phyloP scores from a whole-genome alignment of 1,140 invertebrate species.

The Neuroterus valhalla region DNA sequence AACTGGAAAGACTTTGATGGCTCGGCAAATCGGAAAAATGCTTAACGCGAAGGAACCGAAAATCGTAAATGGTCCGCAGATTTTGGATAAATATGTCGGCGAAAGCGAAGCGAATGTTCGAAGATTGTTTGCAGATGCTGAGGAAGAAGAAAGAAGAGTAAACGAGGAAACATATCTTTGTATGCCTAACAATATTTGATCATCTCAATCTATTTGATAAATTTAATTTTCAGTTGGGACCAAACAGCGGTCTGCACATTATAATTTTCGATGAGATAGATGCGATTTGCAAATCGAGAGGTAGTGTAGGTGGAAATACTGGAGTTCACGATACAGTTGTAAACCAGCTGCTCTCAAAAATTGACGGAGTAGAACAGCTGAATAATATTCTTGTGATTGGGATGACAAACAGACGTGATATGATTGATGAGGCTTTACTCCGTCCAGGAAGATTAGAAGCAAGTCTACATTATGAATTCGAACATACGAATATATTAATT shows the following conservation, averaged over 20 bases:
- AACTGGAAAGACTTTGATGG: slow-evolving; percentile 99
- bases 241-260: slow-evolving; percentile 98
- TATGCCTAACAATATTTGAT: slow-evolving; percentile 4
- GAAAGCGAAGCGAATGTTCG: slow-evolving; percentile 99
- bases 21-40: slow-evolving; percentile 99
- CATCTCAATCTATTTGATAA: neutral
- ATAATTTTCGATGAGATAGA: slow-evolving; percentile 99
- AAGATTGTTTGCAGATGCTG: slow-evolving; percentile 97
- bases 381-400: slow-evolving; percentile 99
- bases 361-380: slow-evolving; percentile 99
- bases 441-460: slow-evolving; percentile 96
- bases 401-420: slow-evolving; percentile 97
- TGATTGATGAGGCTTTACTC: slow-evolving; percentile 99
- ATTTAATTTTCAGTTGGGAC: slow-evolving; percentile 80
- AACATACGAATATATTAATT: no score
- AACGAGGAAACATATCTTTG: neutral
- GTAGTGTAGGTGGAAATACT: slow-evolving; percentile 95
- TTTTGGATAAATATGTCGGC: slow-evolving; percentile 99
- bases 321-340: slow-evolving; percentile 99
- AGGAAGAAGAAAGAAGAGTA: slow-evolving; percentile 97
- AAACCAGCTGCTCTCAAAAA: slow-evolving; percentile 98
- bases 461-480: no score
- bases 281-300: slow-evolving; percentile 99
- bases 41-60: slow-evolving; percentile 98
- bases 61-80: slow-evolving; percentile 99